Conservation (phyloP, 2,113 vertebrate genomes). For the Ageneiosus marmoratus region DNA sequence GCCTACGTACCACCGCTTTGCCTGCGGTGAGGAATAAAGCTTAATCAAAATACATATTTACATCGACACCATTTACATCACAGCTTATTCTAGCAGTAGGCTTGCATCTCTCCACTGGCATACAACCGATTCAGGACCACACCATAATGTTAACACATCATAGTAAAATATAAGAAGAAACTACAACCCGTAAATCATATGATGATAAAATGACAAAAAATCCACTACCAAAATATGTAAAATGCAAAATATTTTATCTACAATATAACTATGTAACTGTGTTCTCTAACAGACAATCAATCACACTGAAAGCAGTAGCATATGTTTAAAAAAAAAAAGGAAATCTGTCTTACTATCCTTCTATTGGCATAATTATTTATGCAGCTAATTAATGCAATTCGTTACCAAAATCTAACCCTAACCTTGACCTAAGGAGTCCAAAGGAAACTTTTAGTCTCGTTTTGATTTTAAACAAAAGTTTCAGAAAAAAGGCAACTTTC, state of each 20-base stretch:
- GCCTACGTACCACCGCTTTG: not conserved
- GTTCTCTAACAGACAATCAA: no score
- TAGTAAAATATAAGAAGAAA: not conserved
- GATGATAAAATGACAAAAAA: not conserved
- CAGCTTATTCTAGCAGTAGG: not conserved
- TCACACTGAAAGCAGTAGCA: not conserved
- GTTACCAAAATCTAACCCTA: not conserved
- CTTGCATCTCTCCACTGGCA: not conserved
- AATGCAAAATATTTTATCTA: not conserved
- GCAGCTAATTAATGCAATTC: not conserved
- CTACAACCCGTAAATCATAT: not conserved
- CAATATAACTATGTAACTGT: no score
- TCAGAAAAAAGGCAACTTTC: no score
- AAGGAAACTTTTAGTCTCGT: no score
- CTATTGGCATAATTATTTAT: not conserved
- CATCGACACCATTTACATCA: not conserved
- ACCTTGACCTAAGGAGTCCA: no score
- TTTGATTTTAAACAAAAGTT: no score
- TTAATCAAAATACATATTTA: not conserved
- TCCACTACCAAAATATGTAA: not conserved
- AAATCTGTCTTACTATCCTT: not conserved
- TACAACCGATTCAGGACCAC: not conserved
- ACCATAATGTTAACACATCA: not conserved
- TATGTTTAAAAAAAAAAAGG: not conserved
- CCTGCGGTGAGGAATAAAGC: not conserved